These are phyloP conservation scores for Chiridota heheva DNA, from an alignment of 35 echinoderm and acorn worm species.

Conservation along the genomic window DNA sequence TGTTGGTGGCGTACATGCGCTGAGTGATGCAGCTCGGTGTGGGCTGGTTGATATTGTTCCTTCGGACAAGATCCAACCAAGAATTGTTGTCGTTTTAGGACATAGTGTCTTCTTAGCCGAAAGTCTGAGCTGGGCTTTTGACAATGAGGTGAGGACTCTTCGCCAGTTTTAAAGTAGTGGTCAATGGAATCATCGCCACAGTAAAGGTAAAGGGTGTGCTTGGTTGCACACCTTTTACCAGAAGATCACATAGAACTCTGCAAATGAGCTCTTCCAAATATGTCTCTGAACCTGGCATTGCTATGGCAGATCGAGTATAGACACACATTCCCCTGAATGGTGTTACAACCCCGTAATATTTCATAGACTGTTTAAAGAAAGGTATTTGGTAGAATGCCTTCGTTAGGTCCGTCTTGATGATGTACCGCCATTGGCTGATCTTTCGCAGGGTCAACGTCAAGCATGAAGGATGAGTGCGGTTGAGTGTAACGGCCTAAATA, in stretches of 20 bases:
- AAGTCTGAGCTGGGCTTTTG: neutral
- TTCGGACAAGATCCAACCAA: conserved; percentile 23
- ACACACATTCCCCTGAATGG: conserved; percentile 23
- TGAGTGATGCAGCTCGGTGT: conserved; percentile 1
- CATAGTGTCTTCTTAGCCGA: conserved; percentile 34
- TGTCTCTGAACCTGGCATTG: conserved; percentile 46
- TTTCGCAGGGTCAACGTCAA: neutral
- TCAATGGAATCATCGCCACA: conserved; percentile 20
- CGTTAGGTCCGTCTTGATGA: conserved; percentile 57
- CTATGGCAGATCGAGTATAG: conserved; percentile 30
- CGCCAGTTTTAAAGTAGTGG: conserved; percentile 29
- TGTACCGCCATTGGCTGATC: conserved; percentile 20
- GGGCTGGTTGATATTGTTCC: neutral
- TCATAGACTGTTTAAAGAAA: neutral
- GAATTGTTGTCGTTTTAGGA: conserved; percentile 30
- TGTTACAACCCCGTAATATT: conserved; percentile 18
- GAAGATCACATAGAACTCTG: conserved; percentile 31
- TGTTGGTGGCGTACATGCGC: conserved; percentile 8
- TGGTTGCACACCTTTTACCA: conserved; percentile 8
- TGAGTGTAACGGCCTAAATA: conserved; percentile 42
- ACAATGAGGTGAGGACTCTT: conserved; percentile 11
- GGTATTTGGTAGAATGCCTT: conserved; percentile 58
- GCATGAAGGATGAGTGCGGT: conserved; percentile 47
- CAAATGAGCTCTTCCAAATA: conserved; percentile 48
- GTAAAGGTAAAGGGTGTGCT: conserved; percentile 46